These are phyloP conservation scores for Xiphophorus couchianus DNA, from an alignment of 2,113 vertebrate genomes.

Conservation along the genomic window DNA sequence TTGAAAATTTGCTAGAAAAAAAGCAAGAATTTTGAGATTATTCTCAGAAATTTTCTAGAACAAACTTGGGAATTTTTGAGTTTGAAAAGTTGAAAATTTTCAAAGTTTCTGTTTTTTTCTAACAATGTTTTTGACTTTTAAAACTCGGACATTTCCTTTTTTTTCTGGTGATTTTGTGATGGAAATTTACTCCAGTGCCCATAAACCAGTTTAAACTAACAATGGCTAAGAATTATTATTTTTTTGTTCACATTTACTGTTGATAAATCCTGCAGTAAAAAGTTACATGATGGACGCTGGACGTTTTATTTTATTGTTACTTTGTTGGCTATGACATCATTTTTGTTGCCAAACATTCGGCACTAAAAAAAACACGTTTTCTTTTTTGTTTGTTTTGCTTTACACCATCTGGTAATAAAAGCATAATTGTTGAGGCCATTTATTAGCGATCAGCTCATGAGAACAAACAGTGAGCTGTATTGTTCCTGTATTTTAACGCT, in stretches of 20 bases:
- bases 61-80: no score
- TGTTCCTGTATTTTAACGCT: neutral
- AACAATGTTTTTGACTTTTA: no score
- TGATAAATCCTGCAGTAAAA: neutral
- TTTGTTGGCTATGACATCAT: neutral
- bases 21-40: no score
- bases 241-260: neutral
- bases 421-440: neutral
- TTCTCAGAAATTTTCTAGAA: no score
- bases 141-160: no score
- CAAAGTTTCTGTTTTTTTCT: no score
- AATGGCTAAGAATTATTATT: no score
- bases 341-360: neutral
- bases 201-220: no score
- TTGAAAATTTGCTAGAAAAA: no score
- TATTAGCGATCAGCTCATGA: neutral
- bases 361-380: neutral
- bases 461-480: slow-evolving; percentile 12
- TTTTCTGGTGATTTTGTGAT: no score
- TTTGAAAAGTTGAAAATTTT: no score
- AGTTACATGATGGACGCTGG: neutral
- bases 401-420: neutral
- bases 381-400: neutral
- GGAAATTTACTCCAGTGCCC: no score
- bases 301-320: neutral